Base-by-base conservation (phyloP, 2,797 vertebrate genomes). In the Syngnathus acus region DNA sequence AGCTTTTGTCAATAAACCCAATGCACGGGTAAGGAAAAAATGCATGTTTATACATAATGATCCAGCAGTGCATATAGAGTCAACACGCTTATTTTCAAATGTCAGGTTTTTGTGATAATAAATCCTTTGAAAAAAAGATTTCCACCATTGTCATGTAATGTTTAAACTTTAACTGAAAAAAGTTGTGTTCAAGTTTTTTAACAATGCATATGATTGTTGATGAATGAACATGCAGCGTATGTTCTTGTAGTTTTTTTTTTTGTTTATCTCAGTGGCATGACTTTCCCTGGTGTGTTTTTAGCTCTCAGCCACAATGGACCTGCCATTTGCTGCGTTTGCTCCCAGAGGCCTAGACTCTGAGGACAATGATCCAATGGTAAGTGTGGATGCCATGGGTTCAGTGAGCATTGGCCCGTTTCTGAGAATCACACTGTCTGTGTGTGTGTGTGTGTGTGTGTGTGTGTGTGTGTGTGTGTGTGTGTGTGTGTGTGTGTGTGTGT, bases 271-370 rank as follows among this genome's bases (percentile, higher is more conserved):
- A 50, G 53, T 13, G 9, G 13, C 14, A 23, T 32, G 32, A 14
- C 51, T 54, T 26, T 23, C 37, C 3, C 32, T 32, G 26, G 5
- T 73, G 14, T 67, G 38, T 68, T 6, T 63, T 71, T 67, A 99
- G 97, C 90, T 95, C 72, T 94, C 94, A 42, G 92, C 93, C 69
- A 93, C 91, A 87, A 89, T 97, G 85, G 97, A 99, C 85, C 91
- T 98, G 86, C 97, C 97, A n/a, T 99, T 99, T 77, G 94, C 95
- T 74, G 95, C 95, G 43, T 98, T 99, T 84, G 95, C 93, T 83
- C 92, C 95, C 69, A 94, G 94, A 86, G 92, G 90, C 66, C 84
- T 93, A 78, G 95, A 96, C 77, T 80, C 92, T 0, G 95, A 97
- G 86, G 94, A 95, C 72, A 93, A 90, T 0, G 96, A 99, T 80